A percentile compares a stretch with the other conserved stretches of the same genome.
Conservation (phyloP, 2,888 invertebrate species). For the Macrostomum cliftonense region DNA sequence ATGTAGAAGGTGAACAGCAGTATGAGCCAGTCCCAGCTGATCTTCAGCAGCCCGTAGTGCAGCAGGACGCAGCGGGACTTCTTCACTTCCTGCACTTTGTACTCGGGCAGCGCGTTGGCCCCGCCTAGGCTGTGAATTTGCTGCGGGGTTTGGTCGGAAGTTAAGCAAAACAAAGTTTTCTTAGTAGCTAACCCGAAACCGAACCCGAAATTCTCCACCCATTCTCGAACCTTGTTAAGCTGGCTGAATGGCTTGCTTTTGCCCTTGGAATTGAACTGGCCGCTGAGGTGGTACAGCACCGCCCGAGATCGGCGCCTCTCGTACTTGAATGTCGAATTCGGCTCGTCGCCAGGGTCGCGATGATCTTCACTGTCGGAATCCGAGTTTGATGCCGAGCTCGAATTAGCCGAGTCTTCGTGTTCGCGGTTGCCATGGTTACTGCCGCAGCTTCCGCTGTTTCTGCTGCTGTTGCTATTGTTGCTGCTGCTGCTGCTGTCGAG, state of each 20-base stretch:
- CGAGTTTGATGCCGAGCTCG: neutral
- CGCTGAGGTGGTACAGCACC: constrained; percentile 82
- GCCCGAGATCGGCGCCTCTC: constrained; percentile 76
- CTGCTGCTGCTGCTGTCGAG: too few species aligned
- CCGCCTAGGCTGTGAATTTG: constrained; percentile 18
- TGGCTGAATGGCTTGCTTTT: constrained; percentile 42
- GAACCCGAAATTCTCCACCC: too few species aligned
- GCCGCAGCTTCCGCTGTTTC: too few species aligned
- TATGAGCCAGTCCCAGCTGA: constrained; percentile 92
- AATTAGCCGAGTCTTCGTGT: neutral
- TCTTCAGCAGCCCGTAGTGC: constrained; percentile 86
- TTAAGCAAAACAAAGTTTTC: too few species aligned
- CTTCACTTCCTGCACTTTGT: constrained; percentile 81
- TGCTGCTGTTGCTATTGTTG: too few species aligned
- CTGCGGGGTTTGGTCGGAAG: too few species aligned
- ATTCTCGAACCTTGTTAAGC: too few species aligned
- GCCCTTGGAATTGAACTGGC: constrained; percentile 75
- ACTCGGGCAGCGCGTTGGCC: constrained; percentile 51
- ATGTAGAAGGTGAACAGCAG: constrained; percentile 87
- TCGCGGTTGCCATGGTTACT: too few species aligned
- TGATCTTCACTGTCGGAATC: constrained; percentile 47
- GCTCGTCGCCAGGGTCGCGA: constrained; percentile 43
- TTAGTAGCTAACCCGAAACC: too few species aligned
- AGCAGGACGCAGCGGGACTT: constrained; percentile 78
- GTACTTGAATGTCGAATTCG: constrained; percentile 56